These are phyloP conservation scores for Gnathonemus echidnorhynchus DNA, from an alignment of 2,113 vertebrate species.

Conservation along the genomic window DNA sequence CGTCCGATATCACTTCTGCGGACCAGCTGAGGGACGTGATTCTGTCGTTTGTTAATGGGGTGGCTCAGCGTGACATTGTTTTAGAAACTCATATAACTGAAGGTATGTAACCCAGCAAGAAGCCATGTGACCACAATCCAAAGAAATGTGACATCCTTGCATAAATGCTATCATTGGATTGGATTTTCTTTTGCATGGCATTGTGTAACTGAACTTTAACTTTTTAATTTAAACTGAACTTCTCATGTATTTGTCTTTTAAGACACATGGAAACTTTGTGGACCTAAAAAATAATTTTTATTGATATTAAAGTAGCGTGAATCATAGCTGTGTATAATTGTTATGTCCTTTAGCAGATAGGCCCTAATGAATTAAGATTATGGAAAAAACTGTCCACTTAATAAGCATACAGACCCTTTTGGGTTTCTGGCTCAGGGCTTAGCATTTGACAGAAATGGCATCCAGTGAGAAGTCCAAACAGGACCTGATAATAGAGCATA, in stretches of 20 bases:
- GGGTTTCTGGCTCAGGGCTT: not conserved
- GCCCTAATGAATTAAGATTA: not conserved
- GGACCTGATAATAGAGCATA: not conserved
- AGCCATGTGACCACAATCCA: not conserved
- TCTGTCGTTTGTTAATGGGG: slow-evolving; percentile 73
- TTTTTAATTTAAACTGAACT: not conserved
- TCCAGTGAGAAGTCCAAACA: not conserved
- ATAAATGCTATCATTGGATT: not conserved
- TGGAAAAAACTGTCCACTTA: not conserved
- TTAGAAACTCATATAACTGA: slow-evolving; percentile 77
- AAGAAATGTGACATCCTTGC: not conserved
- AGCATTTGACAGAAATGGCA: not conserved
- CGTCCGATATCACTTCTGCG: slow-evolving; percentile 71
- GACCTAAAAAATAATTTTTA: not conserved
- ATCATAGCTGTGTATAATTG: not conserved
- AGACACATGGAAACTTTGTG: not conserved
- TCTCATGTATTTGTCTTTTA: not conserved
- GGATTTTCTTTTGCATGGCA: not conserved
- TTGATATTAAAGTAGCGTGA: not conserved
- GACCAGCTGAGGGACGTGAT: slow-evolving; percentile 68
- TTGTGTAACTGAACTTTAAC: not conserved
- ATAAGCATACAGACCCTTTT: not conserved
- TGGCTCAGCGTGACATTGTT: slow-evolving; percentile 79
- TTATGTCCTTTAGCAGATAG: not conserved
- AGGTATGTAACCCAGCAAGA: slow-evolving; percentile 77